Base-by-base conservation (phyloP, 2,888 invertebrate species). In the Ischnus inquisitorius region DNA sequence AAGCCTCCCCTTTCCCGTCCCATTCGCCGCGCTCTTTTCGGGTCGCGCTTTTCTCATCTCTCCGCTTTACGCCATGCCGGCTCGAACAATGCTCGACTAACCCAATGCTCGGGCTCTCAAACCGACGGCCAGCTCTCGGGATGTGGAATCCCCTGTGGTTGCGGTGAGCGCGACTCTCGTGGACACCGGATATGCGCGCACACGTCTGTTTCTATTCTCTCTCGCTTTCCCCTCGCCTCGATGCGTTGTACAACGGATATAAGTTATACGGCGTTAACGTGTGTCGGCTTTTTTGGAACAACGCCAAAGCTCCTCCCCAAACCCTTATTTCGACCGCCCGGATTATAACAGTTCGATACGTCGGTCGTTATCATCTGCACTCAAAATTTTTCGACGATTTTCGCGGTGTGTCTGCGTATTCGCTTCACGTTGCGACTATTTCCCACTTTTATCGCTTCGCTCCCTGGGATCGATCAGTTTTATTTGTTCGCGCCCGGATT, bases 271-370 rank as follows among this genome's bases (percentile, higher is more conserved):
- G 54, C 78, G 80, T 84, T 78, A 84, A 81, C 77, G 83, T 54
- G 67, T 67, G 60, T 43, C 41, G 51, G 28, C 60, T 74, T 46
- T 69, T 83, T 74, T 57, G 76, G 80, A 43, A 34, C 22, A 3
- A 1, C 41, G 78, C 80, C 77, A 74, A 51, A 68, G 77, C 28
- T 41, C 6, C 43, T 48, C 28, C 43, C 60, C 41, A 28, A 51
- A 48, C 41, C 22, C 39, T 34, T 39, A 19, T 12, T 28, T 28
- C 43, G 22, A 14, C 10, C 57, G n/a, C 64, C 39, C 85, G 77
- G 84, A 87, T 89, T 89, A 88, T 88, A 88, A 90, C 87, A 87
- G 87, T 88, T 90, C 90, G 87, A 90, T 89, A 87, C 87, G 71
- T 60, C 79, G 41, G 19, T 76, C 74, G 74, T 80, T 60, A 43